Evolutionary conservation across 2,888 invertebrate species (phyloP), one percentile per base, ranked within the genome.

Genomic region (Leucoma salicis): DNA sequence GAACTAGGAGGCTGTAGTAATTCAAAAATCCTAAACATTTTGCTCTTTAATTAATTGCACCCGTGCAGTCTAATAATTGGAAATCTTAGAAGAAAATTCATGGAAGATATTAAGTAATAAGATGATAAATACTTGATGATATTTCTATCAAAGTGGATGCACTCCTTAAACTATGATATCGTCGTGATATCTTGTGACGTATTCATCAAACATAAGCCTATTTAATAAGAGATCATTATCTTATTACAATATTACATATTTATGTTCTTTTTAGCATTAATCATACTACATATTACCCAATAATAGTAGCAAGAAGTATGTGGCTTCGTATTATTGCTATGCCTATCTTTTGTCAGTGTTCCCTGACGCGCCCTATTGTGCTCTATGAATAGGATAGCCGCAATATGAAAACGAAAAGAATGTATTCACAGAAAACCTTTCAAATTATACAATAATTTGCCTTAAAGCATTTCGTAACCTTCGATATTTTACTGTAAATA

Each of bases 271-370:
- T 5, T 21, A 21, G 21, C 6, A 21, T 21, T 16, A 4, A 16
- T 16, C 16, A 6, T 6, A 16, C 16, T 4, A 16, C 3, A 16
- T 16, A 16, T 16, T 16, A 16, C 6, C 16, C 16, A 2, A 29
- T 29, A 29, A 29, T 13, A 13, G 14, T 29, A 12, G 56, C 57
- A 64, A 57, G 63, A 55, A 66, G 70, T 74, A 70, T 72, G 61
- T 64, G 66, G 71, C 59, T 66, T 64, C 57, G 60, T 57, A 57
- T 66, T 66, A 67, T 72, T 72, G 65, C 66, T 63, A 58, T 70
- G 44, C 51, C 53, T 42, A 68, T 68, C 76, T 70, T 70, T 76
- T 77, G 73, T 73, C 67, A 65, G 67, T 70, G 66, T 63, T 64
- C 66, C 50, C 44, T 58, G 57, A 53, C 61, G 58, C 59, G 49